Evolutionary conservation across 2,797 vertebrate genomes (phyloP).

Genomic region (Pteronotus mesoamericanus): DNA sequence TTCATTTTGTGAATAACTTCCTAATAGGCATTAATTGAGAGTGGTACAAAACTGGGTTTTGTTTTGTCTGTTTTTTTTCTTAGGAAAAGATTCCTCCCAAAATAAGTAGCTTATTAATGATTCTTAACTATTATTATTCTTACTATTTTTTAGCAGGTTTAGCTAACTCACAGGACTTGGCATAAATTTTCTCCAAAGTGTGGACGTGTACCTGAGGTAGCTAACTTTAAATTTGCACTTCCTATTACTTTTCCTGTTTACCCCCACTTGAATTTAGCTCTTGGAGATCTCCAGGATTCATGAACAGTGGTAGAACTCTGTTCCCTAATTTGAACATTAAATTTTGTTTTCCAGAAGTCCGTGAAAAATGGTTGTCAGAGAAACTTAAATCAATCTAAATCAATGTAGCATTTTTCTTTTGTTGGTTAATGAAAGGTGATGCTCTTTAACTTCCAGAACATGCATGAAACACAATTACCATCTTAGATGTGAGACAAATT

Average conservation of each 20-base stretch:
- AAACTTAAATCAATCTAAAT: background rate
- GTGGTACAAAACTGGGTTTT: background rate
- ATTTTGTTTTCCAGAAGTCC: background rate
- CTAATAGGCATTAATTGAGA: background rate
- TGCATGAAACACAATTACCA: background rate
- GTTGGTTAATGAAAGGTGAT: background rate
- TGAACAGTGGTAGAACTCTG: background rate
- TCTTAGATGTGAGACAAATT: background rate
- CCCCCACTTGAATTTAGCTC: background rate
- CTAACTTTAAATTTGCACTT: background rate
- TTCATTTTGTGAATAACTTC: background rate
- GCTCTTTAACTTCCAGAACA: conserved; percentile 27
- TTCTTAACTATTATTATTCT: background rate
- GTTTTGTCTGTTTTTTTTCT: background rate
- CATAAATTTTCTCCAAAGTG: background rate
- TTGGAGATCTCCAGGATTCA: background rate
- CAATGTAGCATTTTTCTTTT: background rate
- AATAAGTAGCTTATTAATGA: background rate
- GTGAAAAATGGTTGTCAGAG: background rate
- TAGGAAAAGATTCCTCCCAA: background rate
- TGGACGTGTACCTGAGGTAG: background rate
- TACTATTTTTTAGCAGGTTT: background rate
- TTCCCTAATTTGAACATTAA: background rate
- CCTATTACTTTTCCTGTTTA: background rate
- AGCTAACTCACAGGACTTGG: background rate